phyloP scores from a whole-genome alignment of 2,888 invertebrate species.

The Eilema sororculum region DNA sequence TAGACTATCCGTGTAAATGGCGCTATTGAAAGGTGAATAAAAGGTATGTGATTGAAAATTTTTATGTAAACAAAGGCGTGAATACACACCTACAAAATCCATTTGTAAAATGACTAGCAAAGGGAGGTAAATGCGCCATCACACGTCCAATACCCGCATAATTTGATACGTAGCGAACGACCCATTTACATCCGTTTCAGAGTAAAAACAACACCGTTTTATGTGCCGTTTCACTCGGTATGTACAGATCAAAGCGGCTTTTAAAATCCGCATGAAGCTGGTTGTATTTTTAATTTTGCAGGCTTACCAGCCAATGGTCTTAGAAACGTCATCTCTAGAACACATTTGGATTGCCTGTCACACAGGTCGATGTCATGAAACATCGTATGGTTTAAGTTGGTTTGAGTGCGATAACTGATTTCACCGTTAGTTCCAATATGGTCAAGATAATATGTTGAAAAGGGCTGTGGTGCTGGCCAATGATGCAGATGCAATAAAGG shows the following conservation, averaged over 20 bases:
- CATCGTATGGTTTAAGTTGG: no score
- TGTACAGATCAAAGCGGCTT: slow-evolving; percentile 1
- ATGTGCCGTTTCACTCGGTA: slow-evolving; percentile 15
- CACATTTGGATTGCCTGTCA: no score
- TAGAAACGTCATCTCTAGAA: no score
- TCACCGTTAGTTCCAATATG: no score
- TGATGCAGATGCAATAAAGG: no score
- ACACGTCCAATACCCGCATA: slow-evolving; percentile 30
- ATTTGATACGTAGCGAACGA: slow-evolving; percentile 33
- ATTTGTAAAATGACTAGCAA: slow-evolving; percentile 24
- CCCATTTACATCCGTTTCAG: slow-evolving; percentile 35
- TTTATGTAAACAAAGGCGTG: background rate
- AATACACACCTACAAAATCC: slow-evolving; percentile 17
- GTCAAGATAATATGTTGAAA: no score
- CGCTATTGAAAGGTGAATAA: no score
- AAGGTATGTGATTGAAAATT: background rate
- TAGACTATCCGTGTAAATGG: no score
- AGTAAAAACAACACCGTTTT: slow-evolving; percentile 22
- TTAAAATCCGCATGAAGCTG: background rate
- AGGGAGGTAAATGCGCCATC: slow-evolving; percentile 19
- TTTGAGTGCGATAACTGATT: no score
- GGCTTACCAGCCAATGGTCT: no score
- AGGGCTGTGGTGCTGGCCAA: no score
- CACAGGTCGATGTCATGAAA: no score
- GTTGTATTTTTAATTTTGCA: background rate